phyloP scores from a whole-genome alignment of 2,797 vertebrate genomes.

The Sciurus carolinensis region DNA sequence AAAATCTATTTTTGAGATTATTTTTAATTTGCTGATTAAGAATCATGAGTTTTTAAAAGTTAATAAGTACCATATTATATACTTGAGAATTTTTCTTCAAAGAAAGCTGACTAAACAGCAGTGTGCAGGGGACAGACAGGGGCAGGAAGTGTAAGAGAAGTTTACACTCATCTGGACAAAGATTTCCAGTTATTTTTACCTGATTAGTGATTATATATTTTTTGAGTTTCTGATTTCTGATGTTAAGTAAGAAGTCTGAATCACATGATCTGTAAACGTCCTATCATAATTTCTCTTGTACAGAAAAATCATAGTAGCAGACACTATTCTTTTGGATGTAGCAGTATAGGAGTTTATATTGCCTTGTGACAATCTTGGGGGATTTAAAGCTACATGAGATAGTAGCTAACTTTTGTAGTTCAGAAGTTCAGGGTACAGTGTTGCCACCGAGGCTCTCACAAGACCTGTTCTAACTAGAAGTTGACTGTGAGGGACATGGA shows the following conservation, averaged over 20 bases:
- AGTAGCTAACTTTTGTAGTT: background rate
- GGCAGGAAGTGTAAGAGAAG: background rate
- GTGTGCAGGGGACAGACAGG: background rate
- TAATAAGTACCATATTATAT: background rate
- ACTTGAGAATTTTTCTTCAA: background rate
- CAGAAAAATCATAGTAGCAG: background rate
- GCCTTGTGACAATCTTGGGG: background rate
- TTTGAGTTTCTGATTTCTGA: background rate
- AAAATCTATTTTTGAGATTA: background rate
- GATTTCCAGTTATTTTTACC: background rate
- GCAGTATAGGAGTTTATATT: background rate
- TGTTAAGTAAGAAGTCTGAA: background rate
- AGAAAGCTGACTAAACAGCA: background rate
- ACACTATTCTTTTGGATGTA: background rate
- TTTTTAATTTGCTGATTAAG: background rate
- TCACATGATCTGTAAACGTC: background rate
- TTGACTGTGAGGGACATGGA: no score
- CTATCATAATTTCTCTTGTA: background rate
- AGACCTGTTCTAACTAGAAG: background rate
- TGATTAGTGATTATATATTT: background rate
- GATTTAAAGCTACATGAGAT: background rate
- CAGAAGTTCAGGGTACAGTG: background rate
- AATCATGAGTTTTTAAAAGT: background rate
- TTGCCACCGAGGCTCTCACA: background rate
- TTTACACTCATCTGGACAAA: background rate